Evolutionary conservation across 2,797 vertebrate genomes (phyloP).

Genomic region (Rhabdomys pumilio): DNA sequence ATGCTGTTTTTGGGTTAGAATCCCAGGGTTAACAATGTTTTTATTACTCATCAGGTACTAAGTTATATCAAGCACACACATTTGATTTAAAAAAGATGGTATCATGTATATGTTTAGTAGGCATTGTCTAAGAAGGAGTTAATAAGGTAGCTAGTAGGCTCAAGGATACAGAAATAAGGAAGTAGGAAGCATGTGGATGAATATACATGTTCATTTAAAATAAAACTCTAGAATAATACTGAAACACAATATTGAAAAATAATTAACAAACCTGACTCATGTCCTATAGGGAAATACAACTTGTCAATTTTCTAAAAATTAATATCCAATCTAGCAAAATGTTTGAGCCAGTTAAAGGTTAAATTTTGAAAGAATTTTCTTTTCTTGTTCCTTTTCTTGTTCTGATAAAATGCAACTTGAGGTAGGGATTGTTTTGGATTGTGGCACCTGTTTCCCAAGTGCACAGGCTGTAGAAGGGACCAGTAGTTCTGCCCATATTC

Average conservation of each 20-base stretch:
- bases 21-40: background rate
- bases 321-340: background rate
- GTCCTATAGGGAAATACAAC: background rate
- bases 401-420: background rate
- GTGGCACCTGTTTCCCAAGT: background rate
- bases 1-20: background rate
- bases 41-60: background rate
- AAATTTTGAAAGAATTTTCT: background rate
- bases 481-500: background rate
- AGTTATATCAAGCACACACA: background rate
- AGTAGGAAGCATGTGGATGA: background rate
- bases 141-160: background rate
- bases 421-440: background rate
- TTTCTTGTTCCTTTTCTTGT: background rate
- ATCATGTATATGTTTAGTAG: background rate
- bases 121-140: background rate
- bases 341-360: background rate
- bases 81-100: constrained; percentile 4
- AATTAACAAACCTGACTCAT: background rate
- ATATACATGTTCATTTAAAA: background rate
- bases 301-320: constrained; percentile 5
- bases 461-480: background rate
- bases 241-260: background rate
- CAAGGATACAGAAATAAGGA: background rate
- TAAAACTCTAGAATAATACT: constrained; percentile 2